phyloP scores from a whole-genome alignment of 1,140 invertebrate genomes.

The Aphaenogaster rudis region DNA sequence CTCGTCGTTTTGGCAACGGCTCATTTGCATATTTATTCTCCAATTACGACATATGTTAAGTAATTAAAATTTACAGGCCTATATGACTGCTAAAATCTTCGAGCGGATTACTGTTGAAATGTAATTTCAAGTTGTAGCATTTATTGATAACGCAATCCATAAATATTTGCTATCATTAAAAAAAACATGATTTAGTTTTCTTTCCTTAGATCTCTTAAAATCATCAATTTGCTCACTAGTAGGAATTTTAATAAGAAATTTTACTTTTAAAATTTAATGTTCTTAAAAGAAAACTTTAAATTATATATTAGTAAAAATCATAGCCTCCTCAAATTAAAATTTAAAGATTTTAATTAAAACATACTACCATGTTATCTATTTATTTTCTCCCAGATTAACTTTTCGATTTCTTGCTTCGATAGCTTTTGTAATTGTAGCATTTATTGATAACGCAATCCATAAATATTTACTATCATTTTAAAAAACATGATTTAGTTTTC shows the following conservation, averaged over 20 bases:
- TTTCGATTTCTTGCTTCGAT: background rate
- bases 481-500: background rate
- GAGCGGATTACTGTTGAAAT: background rate
- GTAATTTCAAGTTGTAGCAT: background rate
- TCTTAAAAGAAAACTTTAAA: background rate
- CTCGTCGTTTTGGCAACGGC: background rate
- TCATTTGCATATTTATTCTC: slow-evolving; percentile 8
- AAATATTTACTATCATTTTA: background rate
- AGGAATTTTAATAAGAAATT: background rate
- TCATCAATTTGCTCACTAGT: background rate
- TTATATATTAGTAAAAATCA: background rate
- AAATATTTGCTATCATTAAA: background rate
- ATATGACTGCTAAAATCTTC: background rate
- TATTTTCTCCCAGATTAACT: background rate
- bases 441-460: background rate
- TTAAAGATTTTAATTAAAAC: background rate
- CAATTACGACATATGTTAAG: background rate
- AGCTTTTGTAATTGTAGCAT: background rate
- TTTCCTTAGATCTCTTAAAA: background rate
- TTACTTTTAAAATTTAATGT: background rate
- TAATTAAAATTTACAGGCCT: slow-evolving; percentile 18
- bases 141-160: background rate
- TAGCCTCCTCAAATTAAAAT: background rate
- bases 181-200: background rate
- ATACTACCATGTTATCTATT: background rate